Base-by-base conservation (phyloP, 2,888 invertebrate genomes). In the Odontocolon sp. region DNA sequence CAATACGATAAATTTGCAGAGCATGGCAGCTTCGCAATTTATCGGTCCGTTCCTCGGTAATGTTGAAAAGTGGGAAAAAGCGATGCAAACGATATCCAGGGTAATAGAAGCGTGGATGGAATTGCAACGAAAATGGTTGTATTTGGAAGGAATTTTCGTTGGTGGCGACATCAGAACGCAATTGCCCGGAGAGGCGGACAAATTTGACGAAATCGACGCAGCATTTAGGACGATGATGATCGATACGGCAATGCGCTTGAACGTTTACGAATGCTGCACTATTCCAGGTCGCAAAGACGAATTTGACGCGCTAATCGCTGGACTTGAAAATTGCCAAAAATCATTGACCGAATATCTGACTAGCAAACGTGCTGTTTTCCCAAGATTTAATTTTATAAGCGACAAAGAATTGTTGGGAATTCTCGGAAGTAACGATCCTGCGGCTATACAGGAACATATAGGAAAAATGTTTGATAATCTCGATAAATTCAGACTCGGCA, bases 401-500 rank as follows among this genome's bases (percentile, higher is more conserved):
- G 98, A 98, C 26, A 97, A 98, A 86, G 98, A 98, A 89, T 90
- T 98, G 80, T 92, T 98, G 4, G 95, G 96, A 1, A 96, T 98
- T 83, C 92, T 98, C 59, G 98, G 98, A 9, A 97, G 96, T 87
- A 96, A 95, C 81, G 95, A 96, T 78, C 95, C 96, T 6, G 92
- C 92, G 63, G 95, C 95, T 84, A 96, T 98, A 5, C 98, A 98
- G 89, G 96, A 97, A 85, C 97, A 98, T 87, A 96, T 98, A 93
- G 96, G 97, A 66, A 98, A 98, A 94, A 98, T 98, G 97, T 98
- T 96, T 89, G 97, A 98, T 90, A 98, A 98, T 86, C 94, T 98
- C 28, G 94, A 95, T 82, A 93, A 95, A 14, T 91, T 98, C 77
- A 92, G 94, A 28, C 92, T 98, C 81, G 92, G 92, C 21, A 64